Evolutionary conservation across 2,888 invertebrate species (phyloP).

Genomic region (Argyra leucocephala): DNA sequence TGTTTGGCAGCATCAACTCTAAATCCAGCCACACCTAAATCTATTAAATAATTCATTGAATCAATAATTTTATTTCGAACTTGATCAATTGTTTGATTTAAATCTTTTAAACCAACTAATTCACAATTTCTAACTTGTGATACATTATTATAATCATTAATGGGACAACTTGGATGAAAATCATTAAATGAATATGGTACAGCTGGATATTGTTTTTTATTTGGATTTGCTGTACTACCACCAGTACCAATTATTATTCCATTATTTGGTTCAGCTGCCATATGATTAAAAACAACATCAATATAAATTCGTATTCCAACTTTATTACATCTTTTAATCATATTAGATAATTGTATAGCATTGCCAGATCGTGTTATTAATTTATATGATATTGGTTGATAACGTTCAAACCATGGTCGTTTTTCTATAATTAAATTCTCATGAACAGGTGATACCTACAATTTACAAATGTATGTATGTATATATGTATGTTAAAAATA

Average conservation of each 20-base stretch:
- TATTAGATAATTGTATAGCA: conserved; percentile 56
- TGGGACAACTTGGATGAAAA: conserved; percentile 59
- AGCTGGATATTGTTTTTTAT: conserved; percentile 47
- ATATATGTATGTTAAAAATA: background rate
- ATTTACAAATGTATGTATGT: too few species aligned
- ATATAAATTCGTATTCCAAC: conserved; percentile 71
- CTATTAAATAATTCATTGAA: conserved; percentile 37
- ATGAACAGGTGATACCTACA: conserved; percentile 56
- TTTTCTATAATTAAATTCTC: conserved; percentile 54
- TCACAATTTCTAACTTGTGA: conserved; percentile 62
- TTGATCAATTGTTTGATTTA: conserved; percentile 53
- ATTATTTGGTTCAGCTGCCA: conserved; percentile 48
- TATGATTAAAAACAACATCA: conserved; percentile 74
- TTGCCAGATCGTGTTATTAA: conserved; percentile 64
- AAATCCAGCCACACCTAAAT: conserved; percentile 75
- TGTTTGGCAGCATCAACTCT: conserved; percentile 72
- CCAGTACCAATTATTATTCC: conserved; percentile 47
- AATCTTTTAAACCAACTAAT: conserved; percentile 62
- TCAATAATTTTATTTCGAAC: conserved; percentile 33
- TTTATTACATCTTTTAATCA: conserved; percentile 66
- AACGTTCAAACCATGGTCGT: conserved; percentile 76
- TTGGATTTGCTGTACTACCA: conserved; percentile 49
- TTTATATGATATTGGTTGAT: conserved; percentile 71
- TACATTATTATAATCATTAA: conserved; percentile 58
- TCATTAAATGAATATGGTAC: conserved; percentile 60